These are phyloP conservation scores for Tipula confusa DNA, from an alignment of 2,888 invertebrate species.

Conservation along the genomic window DNA sequence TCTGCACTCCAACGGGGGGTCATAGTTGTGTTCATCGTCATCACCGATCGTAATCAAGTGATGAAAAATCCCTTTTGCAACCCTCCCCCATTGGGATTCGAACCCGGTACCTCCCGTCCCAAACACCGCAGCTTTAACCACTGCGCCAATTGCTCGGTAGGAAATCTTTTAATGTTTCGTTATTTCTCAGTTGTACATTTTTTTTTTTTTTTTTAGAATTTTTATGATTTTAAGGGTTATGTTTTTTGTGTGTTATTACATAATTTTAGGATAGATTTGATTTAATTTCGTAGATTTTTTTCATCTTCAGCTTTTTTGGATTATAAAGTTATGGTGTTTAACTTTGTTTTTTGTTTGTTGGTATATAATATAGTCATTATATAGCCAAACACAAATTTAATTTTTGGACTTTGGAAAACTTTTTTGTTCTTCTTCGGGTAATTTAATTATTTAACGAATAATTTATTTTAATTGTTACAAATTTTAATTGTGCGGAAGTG, in stretches of 20 bases:
- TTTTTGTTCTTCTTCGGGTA: not conserved
- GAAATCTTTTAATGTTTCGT: not conserved
- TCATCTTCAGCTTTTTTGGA: constrained; percentile 3
- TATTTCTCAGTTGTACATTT: not conserved
- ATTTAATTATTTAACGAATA: not conserved
- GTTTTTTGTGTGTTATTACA: constrained; percentile 15
- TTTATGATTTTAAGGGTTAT: constrained; percentile 14
- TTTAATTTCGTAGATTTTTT: not conserved
- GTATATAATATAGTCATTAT: too few species aligned
- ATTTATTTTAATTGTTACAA: not conserved
- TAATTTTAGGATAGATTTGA: constrained; percentile 12
- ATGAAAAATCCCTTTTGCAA: too few species aligned
- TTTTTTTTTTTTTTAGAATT: too few species aligned
- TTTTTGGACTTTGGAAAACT: not conserved
- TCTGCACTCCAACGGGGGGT: too few species aligned
- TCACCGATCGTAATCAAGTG: too few species aligned
- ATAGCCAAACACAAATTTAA: not conserved
- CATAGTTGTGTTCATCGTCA: too few species aligned
- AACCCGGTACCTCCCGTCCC: too few species aligned
- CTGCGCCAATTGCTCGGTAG: too few species aligned
- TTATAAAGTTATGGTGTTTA: not conserved
- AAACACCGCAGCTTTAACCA: too few species aligned
- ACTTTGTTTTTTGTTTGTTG: not conserved
- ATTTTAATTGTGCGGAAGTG: constrained; percentile 12
- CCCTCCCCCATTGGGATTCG: too few species aligned